These are phyloP conservation scores for Lycaena phlaeas DNA, from an alignment of 2,888 invertebrate species.

Conservation along the genomic window DNA sequence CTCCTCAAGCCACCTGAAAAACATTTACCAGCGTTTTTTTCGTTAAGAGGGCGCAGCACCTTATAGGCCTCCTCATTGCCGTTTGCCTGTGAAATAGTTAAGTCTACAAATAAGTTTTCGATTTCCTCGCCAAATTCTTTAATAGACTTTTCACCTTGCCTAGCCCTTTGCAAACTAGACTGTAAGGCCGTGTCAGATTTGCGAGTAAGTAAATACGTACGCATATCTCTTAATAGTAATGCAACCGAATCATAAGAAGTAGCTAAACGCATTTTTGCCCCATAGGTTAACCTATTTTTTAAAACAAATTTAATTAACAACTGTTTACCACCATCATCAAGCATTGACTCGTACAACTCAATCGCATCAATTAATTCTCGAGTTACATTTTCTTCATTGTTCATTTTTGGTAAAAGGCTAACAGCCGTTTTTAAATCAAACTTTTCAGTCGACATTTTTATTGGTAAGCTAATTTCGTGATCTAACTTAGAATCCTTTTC, in stretches of 20 bases:
- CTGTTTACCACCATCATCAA: conserved; percentile 3
- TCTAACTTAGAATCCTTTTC: too few relatives aligned
- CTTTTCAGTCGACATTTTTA: too few relatives aligned
- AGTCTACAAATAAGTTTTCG: conserved; percentile 16
- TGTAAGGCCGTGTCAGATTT: conserved; percentile 14
- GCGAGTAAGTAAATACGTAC: conserved; percentile 11
- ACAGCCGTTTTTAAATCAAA: conserved; percentile 16
- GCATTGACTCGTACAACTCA: conserved; percentile 12
- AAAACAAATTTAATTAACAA: conserved; percentile 17
- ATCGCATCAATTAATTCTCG: conserved; percentile 12
- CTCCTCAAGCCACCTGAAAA: conserved; percentile 19
- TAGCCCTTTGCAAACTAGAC: conserved; percentile 1
- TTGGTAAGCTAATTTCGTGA: too few relatives aligned
- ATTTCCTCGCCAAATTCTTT: conserved; percentile 13
- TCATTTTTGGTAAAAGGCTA: conserved; percentile 13
- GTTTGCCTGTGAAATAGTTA: conserved; percentile 21
- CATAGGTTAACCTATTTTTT: conserved; percentile 14
- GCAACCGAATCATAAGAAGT: not conserved
- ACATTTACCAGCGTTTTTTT: conserved; percentile 17
- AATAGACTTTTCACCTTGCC: conserved; percentile 11
- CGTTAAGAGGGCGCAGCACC: conserved; percentile 18
- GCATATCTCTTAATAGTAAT: conserved; percentile 11
- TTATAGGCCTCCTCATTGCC: conserved; percentile 12
- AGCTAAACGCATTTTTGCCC: conserved; percentile 12
- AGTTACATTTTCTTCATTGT: conserved; percentile 10